Conservation (phyloP, 2,888 invertebrate genomes). For the Xylophagus ater region DNA sequence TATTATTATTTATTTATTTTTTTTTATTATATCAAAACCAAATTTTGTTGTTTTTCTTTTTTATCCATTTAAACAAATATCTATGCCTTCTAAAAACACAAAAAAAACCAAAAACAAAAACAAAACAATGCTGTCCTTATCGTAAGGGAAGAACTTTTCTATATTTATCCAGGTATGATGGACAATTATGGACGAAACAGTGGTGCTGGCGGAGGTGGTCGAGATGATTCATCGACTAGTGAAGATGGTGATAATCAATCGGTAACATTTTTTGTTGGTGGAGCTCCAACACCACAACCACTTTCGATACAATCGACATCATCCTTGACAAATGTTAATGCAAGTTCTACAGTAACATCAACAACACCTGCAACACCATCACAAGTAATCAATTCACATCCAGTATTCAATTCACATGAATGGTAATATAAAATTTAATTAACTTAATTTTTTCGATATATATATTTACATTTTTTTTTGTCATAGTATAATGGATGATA, state of each 20-base stretch:
- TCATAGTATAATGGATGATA: conserved; percentile 23
- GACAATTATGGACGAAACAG: conserved; percentile 28
- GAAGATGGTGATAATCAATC: conserved; percentile 32
- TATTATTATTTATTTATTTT: too few relatives aligned
- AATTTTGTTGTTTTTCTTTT: too few relatives aligned
- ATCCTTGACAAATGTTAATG: conserved; percentile 10
- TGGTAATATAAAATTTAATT: conserved; percentile 22
- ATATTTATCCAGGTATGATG: conserved; percentile 30
- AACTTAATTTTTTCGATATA: neutral
- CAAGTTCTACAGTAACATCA: conserved; percentile 12
- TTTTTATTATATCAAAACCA: too few relatives aligned
- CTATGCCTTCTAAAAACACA: too few relatives aligned
- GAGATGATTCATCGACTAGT: conserved; percentile 34
- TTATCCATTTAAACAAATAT: too few relatives aligned
- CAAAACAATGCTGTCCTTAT: conserved; percentile 21
- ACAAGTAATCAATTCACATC: conserved; percentile 19
- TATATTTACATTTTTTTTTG: conserved; percentile 5
- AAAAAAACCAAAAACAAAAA: too few relatives aligned
- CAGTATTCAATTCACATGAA: conserved; percentile 23
- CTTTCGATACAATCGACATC: conserved; percentile 10
- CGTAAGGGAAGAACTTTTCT: conserved; percentile 30
- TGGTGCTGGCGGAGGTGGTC: conserved; percentile 23
- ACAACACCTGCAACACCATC: conserved; percentile 11
- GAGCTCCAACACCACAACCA: conserved; percentile 15
- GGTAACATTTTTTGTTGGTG: conserved; percentile 20